Base-by-base conservation (phyloP, 2,113 vertebrate genomes). In the Cathartes aura region DNA sequence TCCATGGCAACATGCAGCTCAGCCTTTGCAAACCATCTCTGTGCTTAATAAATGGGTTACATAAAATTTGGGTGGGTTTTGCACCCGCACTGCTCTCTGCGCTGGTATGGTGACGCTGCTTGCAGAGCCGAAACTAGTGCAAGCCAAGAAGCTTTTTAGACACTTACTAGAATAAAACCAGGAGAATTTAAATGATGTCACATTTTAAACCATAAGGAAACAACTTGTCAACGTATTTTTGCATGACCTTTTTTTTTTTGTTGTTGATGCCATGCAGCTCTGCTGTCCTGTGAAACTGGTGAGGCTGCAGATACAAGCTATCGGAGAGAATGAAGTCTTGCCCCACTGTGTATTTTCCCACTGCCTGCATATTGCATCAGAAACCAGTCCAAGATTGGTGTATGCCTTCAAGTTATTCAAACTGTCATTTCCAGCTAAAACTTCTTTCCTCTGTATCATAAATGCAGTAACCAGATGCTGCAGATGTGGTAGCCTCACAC, bases 1-100 rank as follows among this genome's bases (percentile, higher is more conserved):
- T 94, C 96, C 94, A 96, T 36, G 64, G 94, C 87, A 96, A 96
- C 96, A 94, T 5, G 6, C 29, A 91, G 83, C 72, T 93, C 81
- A 94, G 76, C 12, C 60, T 87, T 81, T 71, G 55, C 6, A 0
- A 94, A 89, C 59, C 38, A 74, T 81, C 72, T 84, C 76, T 56
- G 58, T 17, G 22, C 76, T 84, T 96, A 96, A 95, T 71, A 95
- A 91, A 92, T 59, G 8, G 3, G 50, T 94, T 96, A 96, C 24
- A 74, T 93, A 94, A 96, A 95, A 89, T 64, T 58, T 89, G 63
- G 80, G 83, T 93, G 55, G 59, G 59, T 84, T 95, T 89, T 96
- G 72, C 47, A 94, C 68, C 67, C 70, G 67, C 42, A 68, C 30
- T 20, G 55, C 66, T 81, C 62, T 72, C 48, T n/a, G 40, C 0